phyloP scores from a whole-genome alignment of 2,113 vertebrate genomes.

The Paramisgurnus dabryanus region DNA sequence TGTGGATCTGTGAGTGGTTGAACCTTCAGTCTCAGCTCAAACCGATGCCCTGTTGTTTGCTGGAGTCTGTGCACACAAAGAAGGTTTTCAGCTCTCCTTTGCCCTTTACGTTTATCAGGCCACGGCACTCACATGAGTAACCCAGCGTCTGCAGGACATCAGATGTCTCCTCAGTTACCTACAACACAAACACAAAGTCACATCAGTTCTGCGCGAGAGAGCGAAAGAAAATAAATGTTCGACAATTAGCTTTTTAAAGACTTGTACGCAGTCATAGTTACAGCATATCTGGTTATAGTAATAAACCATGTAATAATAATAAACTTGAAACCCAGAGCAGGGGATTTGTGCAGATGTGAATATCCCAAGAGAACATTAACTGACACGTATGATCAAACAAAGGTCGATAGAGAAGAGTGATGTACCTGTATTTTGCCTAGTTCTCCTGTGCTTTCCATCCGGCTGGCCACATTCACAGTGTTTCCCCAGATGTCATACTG shows the following conservation, averaged over 20 bases:
- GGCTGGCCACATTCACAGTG: slow-evolving; percentile 94
- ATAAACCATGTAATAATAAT: too few species aligned
- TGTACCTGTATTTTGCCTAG: slow-evolving; percentile 95
- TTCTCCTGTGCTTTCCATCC: slow-evolving; percentile 96
- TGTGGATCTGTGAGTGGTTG: slow-evolving; percentile 1
- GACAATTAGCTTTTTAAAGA: neutral
- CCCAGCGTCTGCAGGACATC: slow-evolving; percentile 84
- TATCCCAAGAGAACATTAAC: too few species aligned
- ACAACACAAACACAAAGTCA: neutral
- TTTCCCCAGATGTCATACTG: slow-evolving; percentile 99
- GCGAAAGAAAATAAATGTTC: neutral
- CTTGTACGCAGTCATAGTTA: too few species aligned
- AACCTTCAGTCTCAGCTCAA: slow-evolving; percentile 77
- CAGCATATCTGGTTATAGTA: too few species aligned
- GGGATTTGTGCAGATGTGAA: too few species aligned
- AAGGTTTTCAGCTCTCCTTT: slow-evolving; percentile 96
- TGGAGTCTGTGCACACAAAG: slow-evolving; percentile 93
- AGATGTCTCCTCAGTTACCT: slow-evolving; percentile 94
- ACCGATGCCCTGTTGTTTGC: slow-evolving; percentile 88
- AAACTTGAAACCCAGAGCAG: neutral
- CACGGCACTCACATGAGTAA: slow-evolving; percentile 93
- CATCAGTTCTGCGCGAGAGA: neutral
- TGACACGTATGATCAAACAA: too few species aligned
- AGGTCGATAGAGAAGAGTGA: too few species aligned
- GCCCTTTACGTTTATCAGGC: slow-evolving; percentile 94